These are phyloP conservation scores for Sapayoa aenigma DNA, from an alignment of 2,113 vertebrate genomes.

Conservation along the genomic window DNA sequence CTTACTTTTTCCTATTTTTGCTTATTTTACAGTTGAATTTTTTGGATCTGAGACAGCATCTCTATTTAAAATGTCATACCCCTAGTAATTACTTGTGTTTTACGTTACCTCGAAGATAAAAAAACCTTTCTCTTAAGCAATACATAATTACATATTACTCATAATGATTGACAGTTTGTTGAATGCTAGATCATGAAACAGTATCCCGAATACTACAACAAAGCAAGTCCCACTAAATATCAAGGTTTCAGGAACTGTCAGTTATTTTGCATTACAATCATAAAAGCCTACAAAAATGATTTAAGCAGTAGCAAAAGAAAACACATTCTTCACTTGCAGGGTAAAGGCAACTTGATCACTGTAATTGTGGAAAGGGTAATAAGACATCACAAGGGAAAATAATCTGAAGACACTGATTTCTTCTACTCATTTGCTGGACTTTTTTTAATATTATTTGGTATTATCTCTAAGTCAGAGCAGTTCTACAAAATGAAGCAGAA, in stretches of 20 bases:
- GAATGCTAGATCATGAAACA: slow-evolving; percentile 9
- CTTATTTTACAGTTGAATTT: background rate
- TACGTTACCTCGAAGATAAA: background rate
- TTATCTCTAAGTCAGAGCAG: background rate
- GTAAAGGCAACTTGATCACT: background rate
- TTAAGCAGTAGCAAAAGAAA: background rate
- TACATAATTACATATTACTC: slow-evolving; percentile 39
- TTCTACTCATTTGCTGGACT: background rate
- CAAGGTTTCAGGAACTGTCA: slow-evolving; percentile 18
- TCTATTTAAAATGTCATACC: slow-evolving; percentile 33
- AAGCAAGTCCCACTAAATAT: background rate
- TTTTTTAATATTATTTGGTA: background rate
- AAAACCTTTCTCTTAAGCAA: background rate
- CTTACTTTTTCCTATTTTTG: background rate
- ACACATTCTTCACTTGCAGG: background rate
- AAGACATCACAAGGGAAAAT: background rate
- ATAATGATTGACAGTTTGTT: slow-evolving; percentile 35
- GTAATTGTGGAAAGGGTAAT: background rate
- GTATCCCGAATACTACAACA: slow-evolving; percentile 24
- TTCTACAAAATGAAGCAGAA: background rate
- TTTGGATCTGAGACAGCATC: background rate
- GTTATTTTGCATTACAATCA: slow-evolving; percentile 5
- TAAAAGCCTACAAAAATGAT: background rate
- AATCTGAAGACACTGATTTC: background rate
- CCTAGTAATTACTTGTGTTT: slow-evolving; percentile 17